Conservation (phyloP, 2,888 invertebrate species). For the Sesia bembeciformis region DNA sequence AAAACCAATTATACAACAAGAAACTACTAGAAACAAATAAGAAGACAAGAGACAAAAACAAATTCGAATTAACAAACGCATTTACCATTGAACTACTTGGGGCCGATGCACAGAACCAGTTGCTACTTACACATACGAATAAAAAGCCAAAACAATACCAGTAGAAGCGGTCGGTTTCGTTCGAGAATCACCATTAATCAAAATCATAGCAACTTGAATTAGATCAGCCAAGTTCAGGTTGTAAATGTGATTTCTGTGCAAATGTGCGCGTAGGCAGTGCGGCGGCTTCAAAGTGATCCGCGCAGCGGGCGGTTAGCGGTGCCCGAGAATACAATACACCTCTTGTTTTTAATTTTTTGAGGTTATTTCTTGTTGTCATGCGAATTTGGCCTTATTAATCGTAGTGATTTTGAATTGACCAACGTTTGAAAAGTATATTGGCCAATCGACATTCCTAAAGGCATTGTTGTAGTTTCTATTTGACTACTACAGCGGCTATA, state of each 20-base stretch:
- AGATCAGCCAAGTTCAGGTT: conserved; percentile 13
- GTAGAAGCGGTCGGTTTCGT: conserved; percentile 12
- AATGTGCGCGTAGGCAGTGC: conserved; percentile 31
- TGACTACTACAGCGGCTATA: too few species aligned
- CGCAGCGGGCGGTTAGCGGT: conserved; percentile 24
- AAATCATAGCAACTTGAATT: conserved; percentile 16
- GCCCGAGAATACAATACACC: conserved; percentile 14
- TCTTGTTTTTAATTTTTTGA: conserved; percentile 13
- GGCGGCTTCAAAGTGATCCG: conserved; percentile 29
- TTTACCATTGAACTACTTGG: neutral
- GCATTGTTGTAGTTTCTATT: too few species aligned
- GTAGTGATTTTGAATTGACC: too few species aligned
- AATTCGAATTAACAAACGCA: too few species aligned
- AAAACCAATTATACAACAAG: too few species aligned
- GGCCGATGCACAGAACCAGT: neutral
- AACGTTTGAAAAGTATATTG: too few species aligned
- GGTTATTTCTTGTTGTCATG: neutral
- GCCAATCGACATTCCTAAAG: too few species aligned
- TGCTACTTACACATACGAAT: conserved; percentile 1
- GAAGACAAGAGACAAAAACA: too few species aligned
- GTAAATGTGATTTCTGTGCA: conserved; percentile 35
- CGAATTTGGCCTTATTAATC: neutral
- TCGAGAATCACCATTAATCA: conserved; percentile 18
- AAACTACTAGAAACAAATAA: too few species aligned
- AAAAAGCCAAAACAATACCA: conserved; percentile 1